Evolutionary conservation across 2,888 invertebrate genomes (phyloP).

Genomic region (Diloba caeruleocephala): DNA sequence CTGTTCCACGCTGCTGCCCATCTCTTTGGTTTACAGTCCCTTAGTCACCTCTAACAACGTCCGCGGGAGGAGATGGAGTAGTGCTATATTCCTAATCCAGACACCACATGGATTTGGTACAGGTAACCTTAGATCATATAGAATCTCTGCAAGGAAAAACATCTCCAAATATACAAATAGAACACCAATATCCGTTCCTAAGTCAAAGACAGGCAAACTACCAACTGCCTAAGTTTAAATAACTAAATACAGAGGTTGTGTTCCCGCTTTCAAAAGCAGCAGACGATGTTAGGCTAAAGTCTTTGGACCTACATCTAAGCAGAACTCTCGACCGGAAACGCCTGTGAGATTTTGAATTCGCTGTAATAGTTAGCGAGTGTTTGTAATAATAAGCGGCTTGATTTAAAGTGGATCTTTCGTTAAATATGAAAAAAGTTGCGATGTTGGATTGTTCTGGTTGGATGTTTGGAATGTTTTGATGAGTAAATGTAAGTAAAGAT

Average conservation of each 20-base stretch:
- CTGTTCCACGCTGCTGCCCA: no score
- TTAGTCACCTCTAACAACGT: no score
- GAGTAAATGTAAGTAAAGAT: no score
- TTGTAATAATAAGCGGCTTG: conserved; percentile 25
- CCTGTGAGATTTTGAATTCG: conserved; percentile 39
- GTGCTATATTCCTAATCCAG: no score
- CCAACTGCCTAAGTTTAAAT: conserved; percentile 46
- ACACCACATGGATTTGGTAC: no score
- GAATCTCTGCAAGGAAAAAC: background rate
- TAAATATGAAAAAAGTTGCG: background rate
- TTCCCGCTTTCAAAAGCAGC: conserved; percentile 52
- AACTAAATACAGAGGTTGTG: conserved; percentile 48
- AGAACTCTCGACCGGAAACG: conserved; percentile 38
- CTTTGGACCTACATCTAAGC: conserved; percentile 44
- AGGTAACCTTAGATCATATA: no score
- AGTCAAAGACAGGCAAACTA: conserved; percentile 35
- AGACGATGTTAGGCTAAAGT: conserved; percentile 39
- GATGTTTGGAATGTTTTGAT: no score
- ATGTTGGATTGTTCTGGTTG: background rate
- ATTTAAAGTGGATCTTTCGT: background rate
- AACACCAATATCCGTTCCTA: conserved; percentile 12
- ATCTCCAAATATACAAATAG: background rate
- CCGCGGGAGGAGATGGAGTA: no score
- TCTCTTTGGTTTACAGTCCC: no score
- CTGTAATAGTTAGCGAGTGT: conserved; percentile 34